phyloP scores from a whole-genome alignment of 1,140 invertebrate species.

The Choristoneura fumiferana region DNA sequence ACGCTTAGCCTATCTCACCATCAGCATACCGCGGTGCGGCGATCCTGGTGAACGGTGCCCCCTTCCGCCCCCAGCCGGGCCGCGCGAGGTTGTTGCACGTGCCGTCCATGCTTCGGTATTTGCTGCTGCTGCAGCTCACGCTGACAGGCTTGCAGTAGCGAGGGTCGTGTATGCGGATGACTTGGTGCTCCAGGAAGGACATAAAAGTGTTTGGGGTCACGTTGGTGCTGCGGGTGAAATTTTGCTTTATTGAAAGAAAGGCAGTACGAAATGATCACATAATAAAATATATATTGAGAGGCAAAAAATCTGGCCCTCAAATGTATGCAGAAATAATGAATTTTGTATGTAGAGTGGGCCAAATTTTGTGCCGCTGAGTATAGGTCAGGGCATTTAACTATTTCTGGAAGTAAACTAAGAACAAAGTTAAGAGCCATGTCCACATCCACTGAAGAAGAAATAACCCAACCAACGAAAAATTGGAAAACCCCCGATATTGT shows the following conservation, averaged over 20 bases:
- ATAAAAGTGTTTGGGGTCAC: conserved; percentile 66
- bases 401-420: no score
- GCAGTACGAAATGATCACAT: no score
- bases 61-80: conserved; percentile 85
- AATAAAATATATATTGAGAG: no score
- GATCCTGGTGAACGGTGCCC: conserved; percentile 84
- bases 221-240: conserved; percentile 32
- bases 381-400: no score
- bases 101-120: conserved; percentile 88
- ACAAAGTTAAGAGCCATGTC: no score
- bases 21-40: conserved; percentile 90
- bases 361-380: no score
- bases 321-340: no score
- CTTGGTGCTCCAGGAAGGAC: conserved; percentile 61
- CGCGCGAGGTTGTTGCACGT: conserved; percentile 90
- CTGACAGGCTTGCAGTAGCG: conserved; percentile 49
- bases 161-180: conserved; percentile 43
- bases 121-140: conserved; percentile 43
- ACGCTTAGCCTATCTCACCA: conserved; percentile 82
- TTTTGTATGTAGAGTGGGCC: no score
- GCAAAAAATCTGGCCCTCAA: no score
- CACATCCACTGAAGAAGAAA: no score
- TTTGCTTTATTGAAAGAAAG: not conserved
- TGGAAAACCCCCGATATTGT: no score
- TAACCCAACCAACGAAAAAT: no score